Evolutionary conservation across 2,797 vertebrate genomes (phyloP).

Genomic region (Cirrhinus molitorella): DNA sequence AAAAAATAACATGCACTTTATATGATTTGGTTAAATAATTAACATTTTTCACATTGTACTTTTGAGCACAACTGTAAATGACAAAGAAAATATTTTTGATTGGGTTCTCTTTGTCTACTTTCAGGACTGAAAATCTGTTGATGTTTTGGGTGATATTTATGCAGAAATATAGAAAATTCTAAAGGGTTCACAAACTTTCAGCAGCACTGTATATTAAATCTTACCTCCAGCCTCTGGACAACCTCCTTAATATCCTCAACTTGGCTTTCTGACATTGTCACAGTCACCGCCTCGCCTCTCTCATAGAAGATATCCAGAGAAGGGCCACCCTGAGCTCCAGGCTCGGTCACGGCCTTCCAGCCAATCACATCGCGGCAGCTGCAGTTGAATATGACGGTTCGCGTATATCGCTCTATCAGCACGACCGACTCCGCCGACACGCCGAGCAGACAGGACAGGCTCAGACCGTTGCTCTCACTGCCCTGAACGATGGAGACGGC

Average conservation of each 20-base stretch:
- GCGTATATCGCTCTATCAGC: conserved; percentile 81
- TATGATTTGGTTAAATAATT: too few relatives aligned
- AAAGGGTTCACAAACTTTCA: too few relatives aligned
- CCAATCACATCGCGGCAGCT: conserved; percentile 91
- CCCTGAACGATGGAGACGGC: conserved; percentile 74
- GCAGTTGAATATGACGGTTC: conserved; percentile 88
- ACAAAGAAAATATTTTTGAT: too few relatives aligned
- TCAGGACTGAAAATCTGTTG: too few relatives aligned
- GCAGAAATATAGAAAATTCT: too few relatives aligned
- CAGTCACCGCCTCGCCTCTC: conserved; percentile 83
- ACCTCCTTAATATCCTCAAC: conserved; percentile 87
- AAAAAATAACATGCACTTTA: too few relatives aligned
- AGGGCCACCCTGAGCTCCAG: conserved; percentile 77
- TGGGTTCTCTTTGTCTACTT: too few relatives aligned
- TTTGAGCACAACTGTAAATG: too few relatives aligned
- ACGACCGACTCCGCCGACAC: conserved; percentile 88
- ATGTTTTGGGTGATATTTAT: too few relatives aligned
- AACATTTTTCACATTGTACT: too few relatives aligned
- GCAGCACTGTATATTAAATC: too few relatives aligned
- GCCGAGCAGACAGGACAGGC: conserved; percentile 83
- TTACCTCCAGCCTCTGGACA: conserved; percentile 91
- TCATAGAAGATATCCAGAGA: conserved; percentile 90
- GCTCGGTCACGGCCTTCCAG: conserved; percentile 83
- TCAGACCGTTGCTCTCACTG: conserved; percentile 61
- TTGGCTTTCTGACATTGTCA: conserved; percentile 80